Conservation (phyloP, 1,140 invertebrate species). For the Platyscapa corneri region DNA sequence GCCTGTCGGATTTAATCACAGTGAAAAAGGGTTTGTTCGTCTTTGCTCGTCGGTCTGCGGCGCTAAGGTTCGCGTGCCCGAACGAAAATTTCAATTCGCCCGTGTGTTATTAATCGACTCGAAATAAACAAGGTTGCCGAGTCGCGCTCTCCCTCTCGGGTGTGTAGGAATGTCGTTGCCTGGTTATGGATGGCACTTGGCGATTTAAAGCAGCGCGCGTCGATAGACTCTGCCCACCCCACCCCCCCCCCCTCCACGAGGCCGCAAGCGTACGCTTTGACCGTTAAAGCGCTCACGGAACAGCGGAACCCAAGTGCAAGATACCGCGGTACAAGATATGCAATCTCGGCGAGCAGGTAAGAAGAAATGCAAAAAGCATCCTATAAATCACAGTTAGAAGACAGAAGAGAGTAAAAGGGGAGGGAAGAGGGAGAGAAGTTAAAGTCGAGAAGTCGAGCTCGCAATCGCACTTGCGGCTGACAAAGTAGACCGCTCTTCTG, state of each 20-base stretch:
- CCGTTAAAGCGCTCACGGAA: no score
- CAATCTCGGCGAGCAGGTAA: not conserved
- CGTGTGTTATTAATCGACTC: no score
- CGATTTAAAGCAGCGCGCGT: no score
- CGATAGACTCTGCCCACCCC: no score
- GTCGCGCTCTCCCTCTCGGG: no score
- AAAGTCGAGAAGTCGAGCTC: not conserved
- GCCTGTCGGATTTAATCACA: conserved; percentile 42
- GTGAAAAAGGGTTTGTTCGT: not conserved
- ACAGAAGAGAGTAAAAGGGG: conserved; percentile 2
- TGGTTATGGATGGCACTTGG: no score
- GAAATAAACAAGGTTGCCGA: no score
- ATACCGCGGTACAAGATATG: conserved; percentile 23
- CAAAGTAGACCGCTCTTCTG: conserved; percentile 22
- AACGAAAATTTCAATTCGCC: no score
- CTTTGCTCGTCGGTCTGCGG: not conserved
- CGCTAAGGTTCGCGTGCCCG: no score
- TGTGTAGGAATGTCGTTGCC: no score
- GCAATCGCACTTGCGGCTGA: conserved; percentile 5
- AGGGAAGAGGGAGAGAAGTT: conserved; percentile 30
- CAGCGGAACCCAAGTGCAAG: no score
- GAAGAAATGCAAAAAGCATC: not conserved
- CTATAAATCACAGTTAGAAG: conserved; percentile 16
- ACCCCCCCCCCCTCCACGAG: no score
- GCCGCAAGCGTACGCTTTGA: not conserved